Evolutionary conservation across 2,113 vertebrate species (phyloP), one percentile per base, ranked within the genome.

Genomic region (Lontra canadensis): DNA sequence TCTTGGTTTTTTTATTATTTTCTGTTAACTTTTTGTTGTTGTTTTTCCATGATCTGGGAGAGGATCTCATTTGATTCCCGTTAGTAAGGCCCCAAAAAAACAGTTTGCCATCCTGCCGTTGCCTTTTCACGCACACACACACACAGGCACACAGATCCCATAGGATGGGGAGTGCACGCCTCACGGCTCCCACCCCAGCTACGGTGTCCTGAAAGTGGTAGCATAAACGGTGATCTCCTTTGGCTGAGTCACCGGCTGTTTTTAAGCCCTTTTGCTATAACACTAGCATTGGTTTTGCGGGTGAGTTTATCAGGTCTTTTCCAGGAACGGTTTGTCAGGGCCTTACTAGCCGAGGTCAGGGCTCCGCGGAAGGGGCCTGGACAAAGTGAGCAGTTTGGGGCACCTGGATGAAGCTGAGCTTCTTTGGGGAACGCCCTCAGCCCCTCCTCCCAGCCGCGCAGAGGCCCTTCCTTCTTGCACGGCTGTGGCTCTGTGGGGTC

Each of bases 141-240:
- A 14, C 4, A 21, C 26, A 57, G 20, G 23, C 34, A 4, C 69
- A 6, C 44, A 1, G 18, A 15, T 42, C 65, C 57, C 21, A 3
- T 3, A 4, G 55, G 6, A 8, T 10, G 14, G 84, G 52, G 57
- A 7, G 29, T 7, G 7, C 3, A 21, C 1, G 5, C 23, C 47
- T n/a, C 39, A 0, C 31, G 0, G 2, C 36, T 26, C 74, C 85
- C 20, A 3, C 0, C 36, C 29, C 34, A 91, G 55, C 61, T 10
- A 4, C 36, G 7, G 36, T 4, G 36, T 42, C 78, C 20, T 34
- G 23, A 42, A 63, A 55, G n/a, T 59, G 44, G 44, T 67, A 0
- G 7, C 26, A 18, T 7, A 17, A 52, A 44, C 63, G 10, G 0
- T 7, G 10, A 18, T 57, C 47, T 21, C 42, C 57, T 80, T 6